These are phyloP conservation scores for Candidula unifasciata DNA, from an alignment of 2,888 invertebrate genomes.

Conservation along the genomic window DNA sequence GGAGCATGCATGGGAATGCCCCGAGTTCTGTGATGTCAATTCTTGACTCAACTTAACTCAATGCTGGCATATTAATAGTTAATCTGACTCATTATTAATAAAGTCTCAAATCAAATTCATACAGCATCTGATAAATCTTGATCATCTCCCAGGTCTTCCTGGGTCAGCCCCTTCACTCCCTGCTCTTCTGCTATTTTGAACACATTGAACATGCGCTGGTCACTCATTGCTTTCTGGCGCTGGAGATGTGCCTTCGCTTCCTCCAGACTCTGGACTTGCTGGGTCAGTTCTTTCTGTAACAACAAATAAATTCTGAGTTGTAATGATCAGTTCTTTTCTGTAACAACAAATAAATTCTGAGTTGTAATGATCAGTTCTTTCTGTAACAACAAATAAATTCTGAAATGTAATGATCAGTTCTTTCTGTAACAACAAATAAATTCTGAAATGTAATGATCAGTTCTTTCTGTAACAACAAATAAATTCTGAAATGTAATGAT, in stretches of 20 bases:
- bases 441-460: no score
- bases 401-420: no score
- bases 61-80: no score
- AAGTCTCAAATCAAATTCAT: neutral
- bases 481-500: no score
- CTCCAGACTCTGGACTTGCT: slow-evolving; percentile 45
- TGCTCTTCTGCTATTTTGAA: slow-evolving; percentile 53
- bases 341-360: neutral
- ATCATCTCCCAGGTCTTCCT: slow-evolving; percentile 12
- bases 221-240: slow-evolving; percentile 51
- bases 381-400: slow-evolving; percentile 51
- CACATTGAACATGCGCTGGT: slow-evolving; percentile 54
- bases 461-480: slow-evolving; percentile 55
- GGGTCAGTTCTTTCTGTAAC: slow-evolving; percentile 58
- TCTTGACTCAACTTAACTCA: no score
- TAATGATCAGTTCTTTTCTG: slow-evolving; percentile 60
- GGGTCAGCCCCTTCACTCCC: slow-evolving; percentile 48
- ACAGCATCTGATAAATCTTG: slow-evolving; percentile 25
- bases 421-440: slow-evolving; percentile 52
- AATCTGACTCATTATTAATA: neutral
- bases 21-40: no score
- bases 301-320: neutral
- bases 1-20: no score
- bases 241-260: slow-evolving; percentile 49
- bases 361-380: slow-evolving; percentile 57